phyloP scores from a whole-genome alignment of 2,888 invertebrate species.

The Caenorhabditis sp. region DNA sequence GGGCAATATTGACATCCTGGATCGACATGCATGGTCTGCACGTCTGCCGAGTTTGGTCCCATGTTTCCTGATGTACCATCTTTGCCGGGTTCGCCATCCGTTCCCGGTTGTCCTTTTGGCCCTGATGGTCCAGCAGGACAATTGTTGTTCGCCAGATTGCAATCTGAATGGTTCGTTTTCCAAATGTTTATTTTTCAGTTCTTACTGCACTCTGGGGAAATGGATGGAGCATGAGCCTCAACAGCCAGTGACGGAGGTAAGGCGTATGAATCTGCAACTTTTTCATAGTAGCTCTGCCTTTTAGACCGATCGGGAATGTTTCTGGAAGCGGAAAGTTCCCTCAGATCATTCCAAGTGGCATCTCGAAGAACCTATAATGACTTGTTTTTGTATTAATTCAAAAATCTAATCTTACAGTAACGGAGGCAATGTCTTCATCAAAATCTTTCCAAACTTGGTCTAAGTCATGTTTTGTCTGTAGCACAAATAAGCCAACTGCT shows the following conservation, averaged over 20 bases:
- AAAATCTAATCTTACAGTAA: conserved; percentile 14
- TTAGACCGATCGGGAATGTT: conserved; percentile 18
- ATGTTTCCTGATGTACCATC: conserved; percentile 60
- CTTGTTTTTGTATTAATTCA: too few species aligned
- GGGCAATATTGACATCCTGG: conserved; percentile 68
- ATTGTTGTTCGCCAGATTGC: conserved; percentile 63
- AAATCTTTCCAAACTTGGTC: conserved; percentile 43
- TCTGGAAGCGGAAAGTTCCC: conserved; percentile 9
- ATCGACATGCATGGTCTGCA: conserved; percentile 57
- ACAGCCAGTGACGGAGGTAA: conserved; percentile 57
- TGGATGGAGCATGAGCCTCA: conserved; percentile 65
- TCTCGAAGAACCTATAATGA: conserved; percentile 44
- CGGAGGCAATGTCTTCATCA: conserved; percentile 17
- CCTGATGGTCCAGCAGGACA: conserved; percentile 69
- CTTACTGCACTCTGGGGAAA: conserved; percentile 69
- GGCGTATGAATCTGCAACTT: conserved; percentile 53
- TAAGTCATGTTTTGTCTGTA: conserved; percentile 45
- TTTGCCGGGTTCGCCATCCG: conserved; percentile 44
- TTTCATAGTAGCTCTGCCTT: conserved; percentile 65
- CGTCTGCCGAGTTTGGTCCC: conserved; percentile 44
- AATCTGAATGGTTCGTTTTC: conserved; percentile 63
- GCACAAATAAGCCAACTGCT: conserved; percentile 18
- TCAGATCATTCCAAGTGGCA: conserved; percentile 43
- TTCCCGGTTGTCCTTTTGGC: conserved; percentile 58
- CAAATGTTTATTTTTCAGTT: neutral